Conservation (phyloP, 2,797 vertebrate genomes). For the Vespertilio murinus region DNA sequence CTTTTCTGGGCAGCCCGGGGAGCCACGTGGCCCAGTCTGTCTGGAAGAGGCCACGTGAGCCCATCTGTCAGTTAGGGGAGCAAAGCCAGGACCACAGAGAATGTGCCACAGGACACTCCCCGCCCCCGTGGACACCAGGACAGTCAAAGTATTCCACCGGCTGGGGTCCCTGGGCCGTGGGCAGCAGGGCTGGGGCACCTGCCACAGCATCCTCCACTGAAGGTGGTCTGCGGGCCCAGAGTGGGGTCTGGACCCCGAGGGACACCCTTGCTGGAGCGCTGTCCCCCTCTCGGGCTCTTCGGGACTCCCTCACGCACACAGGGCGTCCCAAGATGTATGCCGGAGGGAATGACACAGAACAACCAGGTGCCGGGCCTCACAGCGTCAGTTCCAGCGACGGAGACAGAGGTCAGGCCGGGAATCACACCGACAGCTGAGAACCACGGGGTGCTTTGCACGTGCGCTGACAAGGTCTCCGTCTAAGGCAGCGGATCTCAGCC, state of each 20-base stretch:
- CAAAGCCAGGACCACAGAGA: neutral
- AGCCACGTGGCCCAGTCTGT: neutral
- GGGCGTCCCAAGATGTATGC: too few species aligned
- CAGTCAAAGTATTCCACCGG: neutral
- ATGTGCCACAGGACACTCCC: neutral
- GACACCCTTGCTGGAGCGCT: fast-evolving
- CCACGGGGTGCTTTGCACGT: neutral
- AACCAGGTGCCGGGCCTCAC: neutral
- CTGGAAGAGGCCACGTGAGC: neutral
- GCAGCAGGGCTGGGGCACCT: neutral
- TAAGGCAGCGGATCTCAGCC: too few species aligned
- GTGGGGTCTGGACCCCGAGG: neutral
- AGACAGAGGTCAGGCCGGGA: neutral
- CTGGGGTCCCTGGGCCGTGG: neutral
- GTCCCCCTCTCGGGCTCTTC: neutral
- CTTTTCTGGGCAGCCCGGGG: neutral
- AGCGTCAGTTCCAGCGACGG: neutral
- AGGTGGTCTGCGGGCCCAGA: neutral
- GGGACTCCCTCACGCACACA: neutral
- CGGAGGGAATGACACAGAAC: neutral
- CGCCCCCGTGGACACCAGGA: neutral
- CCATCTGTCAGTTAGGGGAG: neutral
- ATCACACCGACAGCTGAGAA: neutral
- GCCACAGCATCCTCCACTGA: neutral
- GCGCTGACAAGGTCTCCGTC: neutral